A percentile compares a stretch with the other conserved stretches of the same genome.
phyloP scores from a whole-genome alignment of 2,113 vertebrate genomes.

The Galeopterus variegatus region DNA sequence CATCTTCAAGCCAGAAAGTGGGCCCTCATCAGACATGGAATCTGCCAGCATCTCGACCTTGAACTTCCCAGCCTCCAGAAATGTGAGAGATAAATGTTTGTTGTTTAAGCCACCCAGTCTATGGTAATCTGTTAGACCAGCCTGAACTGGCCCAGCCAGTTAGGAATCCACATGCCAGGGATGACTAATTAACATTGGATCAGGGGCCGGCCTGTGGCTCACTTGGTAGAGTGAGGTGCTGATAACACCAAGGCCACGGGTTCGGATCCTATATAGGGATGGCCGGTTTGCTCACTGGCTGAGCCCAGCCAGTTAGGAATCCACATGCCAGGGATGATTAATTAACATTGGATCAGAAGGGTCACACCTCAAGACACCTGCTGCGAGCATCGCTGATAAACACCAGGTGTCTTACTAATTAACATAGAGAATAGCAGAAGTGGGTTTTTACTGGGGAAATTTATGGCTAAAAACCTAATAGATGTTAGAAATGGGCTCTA shows the following conservation, averaged over 20 bases:
- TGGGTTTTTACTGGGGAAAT: not conserved
- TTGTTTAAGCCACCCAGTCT: not conserved
- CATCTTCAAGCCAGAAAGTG: not conserved
- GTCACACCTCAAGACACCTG: not conserved
- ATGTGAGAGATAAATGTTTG: not conserved
- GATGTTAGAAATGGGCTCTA: not conserved
- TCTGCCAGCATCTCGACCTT: not conserved
- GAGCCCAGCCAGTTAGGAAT: not conserved
- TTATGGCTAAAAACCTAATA: too few species aligned
- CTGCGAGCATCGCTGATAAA: not conserved
- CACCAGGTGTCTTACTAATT: not conserved
- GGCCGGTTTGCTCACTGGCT: too few species aligned
- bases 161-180: too few species aligned
- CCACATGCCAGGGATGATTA: not conserved
- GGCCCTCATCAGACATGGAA: not conserved
- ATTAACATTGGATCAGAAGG: not conserved
- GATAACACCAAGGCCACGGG: too few species aligned
- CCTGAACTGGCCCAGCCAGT: not conserved
- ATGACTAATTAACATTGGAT: too few species aligned
- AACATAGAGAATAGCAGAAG: not conserved
- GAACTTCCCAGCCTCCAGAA: not conserved
- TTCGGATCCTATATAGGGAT: too few species aligned
- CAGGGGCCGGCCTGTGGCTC: too few species aligned
- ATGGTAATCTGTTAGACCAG: not conserved
- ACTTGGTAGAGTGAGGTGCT: too few species aligned